Conservation (phyloP, 2,888 invertebrate species). For the Apotomis capreana region DNA sequence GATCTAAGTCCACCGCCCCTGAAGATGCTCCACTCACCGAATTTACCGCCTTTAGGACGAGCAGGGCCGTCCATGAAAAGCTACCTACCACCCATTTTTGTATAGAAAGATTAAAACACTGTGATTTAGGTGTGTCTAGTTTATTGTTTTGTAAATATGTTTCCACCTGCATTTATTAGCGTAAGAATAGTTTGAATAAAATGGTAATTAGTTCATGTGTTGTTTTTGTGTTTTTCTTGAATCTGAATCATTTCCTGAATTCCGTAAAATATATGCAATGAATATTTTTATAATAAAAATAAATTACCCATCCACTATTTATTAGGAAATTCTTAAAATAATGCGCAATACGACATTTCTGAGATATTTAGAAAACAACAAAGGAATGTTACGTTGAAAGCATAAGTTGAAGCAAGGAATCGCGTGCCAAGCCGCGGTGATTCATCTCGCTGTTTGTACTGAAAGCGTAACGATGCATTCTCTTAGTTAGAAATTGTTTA, state of each 20-base stretch:
- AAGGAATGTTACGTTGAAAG: constrained; percentile 54
- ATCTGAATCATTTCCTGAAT: background rate
- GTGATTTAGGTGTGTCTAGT: constrained; percentile 57
- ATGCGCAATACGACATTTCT: background rate
- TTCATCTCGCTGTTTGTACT: constrained; percentile 66
- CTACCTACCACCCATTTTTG: constrained; percentile 72
- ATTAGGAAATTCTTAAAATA: background rate
- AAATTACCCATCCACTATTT: too few relatives aligned
- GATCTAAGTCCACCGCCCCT: constrained; percentile 62
- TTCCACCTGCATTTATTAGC: constrained; percentile 72
- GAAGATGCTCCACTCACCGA: constrained; percentile 57
- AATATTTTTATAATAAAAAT: too few relatives aligned
- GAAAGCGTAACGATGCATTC: constrained; percentile 74
- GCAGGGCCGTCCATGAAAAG: constrained; percentile 76
- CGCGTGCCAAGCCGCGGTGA: constrained; percentile 59
- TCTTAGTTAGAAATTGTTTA: constrained; percentile 18
- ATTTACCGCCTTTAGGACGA: constrained; percentile 72
- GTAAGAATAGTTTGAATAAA: constrained; percentile 46
- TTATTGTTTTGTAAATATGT: constrained; percentile 64
- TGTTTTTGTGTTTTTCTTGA: background rate
- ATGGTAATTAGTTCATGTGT: constrained; percentile 22
- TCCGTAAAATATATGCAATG: too few relatives aligned
- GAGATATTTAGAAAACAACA: constrained; percentile 37
- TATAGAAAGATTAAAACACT: constrained; percentile 57
- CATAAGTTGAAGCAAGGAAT: constrained; percentile 55